Base-by-base conservation (phyloP, 2,113 vertebrate species). In the Stigmatopora nigra region DNA sequence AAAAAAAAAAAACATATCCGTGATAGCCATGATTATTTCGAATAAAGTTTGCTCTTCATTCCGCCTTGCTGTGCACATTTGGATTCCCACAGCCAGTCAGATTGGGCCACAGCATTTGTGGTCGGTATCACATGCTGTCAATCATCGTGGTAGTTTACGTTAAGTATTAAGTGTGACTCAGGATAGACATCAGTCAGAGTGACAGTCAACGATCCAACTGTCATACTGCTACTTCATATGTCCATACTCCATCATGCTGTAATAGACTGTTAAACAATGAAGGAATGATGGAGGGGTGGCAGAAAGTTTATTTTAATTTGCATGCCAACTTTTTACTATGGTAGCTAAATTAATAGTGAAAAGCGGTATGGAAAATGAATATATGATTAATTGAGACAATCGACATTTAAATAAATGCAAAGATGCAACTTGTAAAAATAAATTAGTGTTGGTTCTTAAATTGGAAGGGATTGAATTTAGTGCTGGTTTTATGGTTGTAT, bases 191-290 rank as follows among this genome's bases (percentile, higher is more conserved):
- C 82, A 76, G 79, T 86, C 82, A 84, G 0, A 60, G 70, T 86
- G 84, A 85, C 84, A 85, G 84, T 68, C 84, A 81, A 73, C 84
- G 78, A 85, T 86, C 77, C 73, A 62, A 49, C 77, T 82, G 84
- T 88, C 84, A 82, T 76, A 75, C 60, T 70, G 7, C 68, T 78
- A 79, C 68, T 52, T 71, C 2, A 67, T 76, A 78, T 78, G 78
- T 67, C 64, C 47, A 71, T 45, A 70, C 79, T 87, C 80, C 82
- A 86, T 87, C 82, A 84, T 75, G 58, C 76, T 79, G 77, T 79
- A 73, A 66, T 17, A 16, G 63, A 72, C 61, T n/a, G 64, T 49
- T 38, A 64, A 41, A 41, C 22, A 51, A 35, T 48, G 70, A 47
- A 73, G 41, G 48, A 19, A 49, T 64, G 56, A 2, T 0, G 38